phyloP scores from a whole-genome alignment of 2,888 invertebrate species.

The Plebejus argus region DNA sequence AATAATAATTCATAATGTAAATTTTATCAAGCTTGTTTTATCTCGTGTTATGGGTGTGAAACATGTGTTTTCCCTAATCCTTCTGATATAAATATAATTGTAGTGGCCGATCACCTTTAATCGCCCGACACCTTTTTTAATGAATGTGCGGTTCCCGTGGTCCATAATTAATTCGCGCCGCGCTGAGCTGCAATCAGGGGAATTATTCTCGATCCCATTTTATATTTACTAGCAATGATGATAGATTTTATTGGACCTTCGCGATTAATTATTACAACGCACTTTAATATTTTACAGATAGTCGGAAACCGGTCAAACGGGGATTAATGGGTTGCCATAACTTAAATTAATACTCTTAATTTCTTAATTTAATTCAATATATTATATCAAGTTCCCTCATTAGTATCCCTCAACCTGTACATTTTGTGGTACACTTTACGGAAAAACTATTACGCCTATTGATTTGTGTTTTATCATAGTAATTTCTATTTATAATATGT shows the following conservation, averaged over 20 bases:
- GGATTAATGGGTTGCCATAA: background rate
- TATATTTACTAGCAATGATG: constrained; percentile 16
- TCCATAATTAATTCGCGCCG: constrained; percentile 30
- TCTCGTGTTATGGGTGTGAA: no score
- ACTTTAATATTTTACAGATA: constrained; percentile 10
- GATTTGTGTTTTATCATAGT: no score
- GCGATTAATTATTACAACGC: constrained; percentile 18
- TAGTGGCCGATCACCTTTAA: constrained; percentile 9
- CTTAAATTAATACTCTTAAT: background rate
- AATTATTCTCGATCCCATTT: constrained; percentile 34
- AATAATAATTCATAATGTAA: no score
- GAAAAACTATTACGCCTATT: no score
- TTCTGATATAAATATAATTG: background rate
- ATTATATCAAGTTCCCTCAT: no score
- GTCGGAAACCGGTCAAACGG: background rate
- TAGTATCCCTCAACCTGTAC: no score
- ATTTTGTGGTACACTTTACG: no score
- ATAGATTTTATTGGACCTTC: constrained; percentile 23
- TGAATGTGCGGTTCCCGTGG: constrained; percentile 20
- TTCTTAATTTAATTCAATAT: background rate
- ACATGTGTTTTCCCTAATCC: background rate
- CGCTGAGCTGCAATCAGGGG: constrained; percentile 42
- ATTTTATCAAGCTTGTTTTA: no score
- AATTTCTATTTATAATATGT: no score
- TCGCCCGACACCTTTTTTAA: constrained; percentile 15